Conservation (phyloP, 2,888 invertebrate species). For the Andrena hattorfiana region DNA sequence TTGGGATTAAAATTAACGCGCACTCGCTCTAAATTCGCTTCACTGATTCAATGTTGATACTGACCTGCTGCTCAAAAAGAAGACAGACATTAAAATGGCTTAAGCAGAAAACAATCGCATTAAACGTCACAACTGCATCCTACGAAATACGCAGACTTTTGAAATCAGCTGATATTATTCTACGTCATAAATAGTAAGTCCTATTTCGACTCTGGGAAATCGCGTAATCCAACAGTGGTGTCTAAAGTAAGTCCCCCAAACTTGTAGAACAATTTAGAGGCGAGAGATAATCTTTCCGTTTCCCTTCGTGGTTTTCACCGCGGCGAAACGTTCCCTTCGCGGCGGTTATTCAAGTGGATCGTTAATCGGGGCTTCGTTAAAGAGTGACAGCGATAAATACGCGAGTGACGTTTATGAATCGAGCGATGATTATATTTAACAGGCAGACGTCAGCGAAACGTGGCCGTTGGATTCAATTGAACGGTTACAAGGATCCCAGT, state of each 20-base stretch:
- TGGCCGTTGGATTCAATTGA: conserved; percentile 30
- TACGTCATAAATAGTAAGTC: background rate
- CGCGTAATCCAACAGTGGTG: background rate
- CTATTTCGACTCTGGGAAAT: background rate
- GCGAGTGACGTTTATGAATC: conserved; percentile 53
- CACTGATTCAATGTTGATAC: too few relatives aligned
- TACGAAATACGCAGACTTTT: too few relatives aligned
- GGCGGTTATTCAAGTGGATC: conserved; percentile 28
- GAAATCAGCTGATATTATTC: too few relatives aligned
- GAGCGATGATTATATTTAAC: conserved; percentile 47
- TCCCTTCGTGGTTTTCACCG: conserved; percentile 1
- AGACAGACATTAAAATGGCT: too few relatives aligned
- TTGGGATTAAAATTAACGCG: too few relatives aligned
- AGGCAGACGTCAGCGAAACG: conserved; percentile 33
- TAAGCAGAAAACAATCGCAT: too few relatives aligned
- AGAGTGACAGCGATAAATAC: conserved; percentile 52
- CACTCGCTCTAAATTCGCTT: too few relatives aligned
- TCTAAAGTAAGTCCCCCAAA: too few relatives aligned
- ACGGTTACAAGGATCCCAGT: conserved; percentile 24
- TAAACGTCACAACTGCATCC: too few relatives aligned
- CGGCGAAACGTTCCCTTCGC: conserved; percentile 7
- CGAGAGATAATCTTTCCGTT: conserved; percentile 1
- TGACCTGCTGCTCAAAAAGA: too few relatives aligned
- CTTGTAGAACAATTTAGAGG: background rate
- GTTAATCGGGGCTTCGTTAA: conserved; percentile 48